Evolutionary conservation across 2,797 vertebrate genomes (phyloP), one percentile per base, ranked within the genome.

Genomic region (Mormyrus proboscirostris): DNA sequence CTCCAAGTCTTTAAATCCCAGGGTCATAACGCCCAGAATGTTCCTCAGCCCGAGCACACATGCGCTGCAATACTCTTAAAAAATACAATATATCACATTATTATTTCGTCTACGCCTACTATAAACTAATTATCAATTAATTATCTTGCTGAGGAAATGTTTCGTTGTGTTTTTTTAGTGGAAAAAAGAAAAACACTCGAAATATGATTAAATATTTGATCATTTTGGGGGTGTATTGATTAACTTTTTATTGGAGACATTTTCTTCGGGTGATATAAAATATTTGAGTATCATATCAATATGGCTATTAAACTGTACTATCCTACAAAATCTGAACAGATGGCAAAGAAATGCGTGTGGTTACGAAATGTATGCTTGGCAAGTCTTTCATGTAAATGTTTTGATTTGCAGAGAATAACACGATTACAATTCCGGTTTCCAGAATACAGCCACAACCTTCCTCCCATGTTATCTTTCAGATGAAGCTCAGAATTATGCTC

Each of bases 1-100:
- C 89, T 88, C 88, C 91, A 76, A 91, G 90, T 50, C 2, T 14
- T 2, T 25, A 88, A 85, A 89, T 91, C 91, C 90, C 95, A 90
- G 93, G 93, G 93, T 96, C 95, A 92, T 95, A 96, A 94, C 73
- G 95, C 94, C 92, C 87, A 14, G 62, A 38, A 51, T 55, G 82
- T 84, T 84, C 82, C 19, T 47, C 82, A 49, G 41, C 44, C n/a
- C n/a, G 19, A 84, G 9, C n/a, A 4, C 44, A 84, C 16, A 44
- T 19, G 38, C 14, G 38, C 73, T 76, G 14, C 14, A 1, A 19
- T 25, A 19, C 38, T 6, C 16, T 76, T 8, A 5, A 44, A 7
- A 76, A 44, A 44, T 38, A 14, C 33, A 5, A 41, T 76, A 5
- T 76, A 16, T 76, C 29, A 76, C 16, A 79, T 29, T 38, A 12